phyloP scores from a whole-genome alignment of 2,113 vertebrate genomes.

The Ctenomys sociabilis region DNA sequence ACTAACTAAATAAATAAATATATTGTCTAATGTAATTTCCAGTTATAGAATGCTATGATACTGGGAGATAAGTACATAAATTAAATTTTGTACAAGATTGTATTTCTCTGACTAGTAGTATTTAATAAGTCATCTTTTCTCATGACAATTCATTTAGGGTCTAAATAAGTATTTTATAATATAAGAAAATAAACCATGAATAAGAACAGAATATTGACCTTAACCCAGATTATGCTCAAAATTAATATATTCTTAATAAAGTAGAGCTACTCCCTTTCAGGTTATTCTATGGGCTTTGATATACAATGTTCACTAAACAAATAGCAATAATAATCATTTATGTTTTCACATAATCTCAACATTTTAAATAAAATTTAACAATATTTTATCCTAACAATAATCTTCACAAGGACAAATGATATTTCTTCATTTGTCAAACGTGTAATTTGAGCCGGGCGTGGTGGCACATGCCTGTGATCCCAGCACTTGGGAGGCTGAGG shows the following conservation, averaged over 20 bases:
- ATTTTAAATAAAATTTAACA: background rate
- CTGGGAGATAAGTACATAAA: background rate
- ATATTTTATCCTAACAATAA: background rate
- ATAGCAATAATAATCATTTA: background rate
- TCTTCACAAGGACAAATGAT: background rate
- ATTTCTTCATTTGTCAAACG: background rate
- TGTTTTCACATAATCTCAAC: background rate
- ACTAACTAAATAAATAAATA: no score
- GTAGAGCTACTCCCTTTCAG: background rate
- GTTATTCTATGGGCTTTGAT: background rate
- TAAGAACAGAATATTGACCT: background rate
- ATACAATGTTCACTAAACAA: background rate
- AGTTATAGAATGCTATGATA: background rate
- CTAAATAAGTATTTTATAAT: background rate
- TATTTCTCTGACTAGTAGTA: background rate
- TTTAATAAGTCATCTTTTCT: background rate
- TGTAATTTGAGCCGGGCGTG: no score
- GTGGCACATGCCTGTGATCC: no score
- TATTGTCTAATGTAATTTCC: background rate
- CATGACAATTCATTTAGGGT: background rate
- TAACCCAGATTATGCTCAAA: background rate
- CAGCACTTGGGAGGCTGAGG: no score
- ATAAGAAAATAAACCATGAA: background rate
- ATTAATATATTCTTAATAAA: constrained; percentile 22
- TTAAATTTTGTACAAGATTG: background rate